phyloP scores from a whole-genome alignment of 1,140 invertebrate species.

The Pararge aegeria region DNA sequence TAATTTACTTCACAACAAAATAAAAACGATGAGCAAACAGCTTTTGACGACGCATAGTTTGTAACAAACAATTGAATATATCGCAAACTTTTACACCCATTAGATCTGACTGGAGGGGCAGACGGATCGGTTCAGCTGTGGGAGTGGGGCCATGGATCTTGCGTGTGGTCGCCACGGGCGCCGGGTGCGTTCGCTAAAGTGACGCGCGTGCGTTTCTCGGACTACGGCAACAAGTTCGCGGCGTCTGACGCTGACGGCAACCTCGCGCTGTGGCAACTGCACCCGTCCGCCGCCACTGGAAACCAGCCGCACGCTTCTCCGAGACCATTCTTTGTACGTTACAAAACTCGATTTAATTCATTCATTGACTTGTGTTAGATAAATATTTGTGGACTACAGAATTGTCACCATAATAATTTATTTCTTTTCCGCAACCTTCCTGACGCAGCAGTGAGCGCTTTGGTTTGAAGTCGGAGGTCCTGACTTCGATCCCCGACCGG shows the following conservation, averaged over 20 bases:
- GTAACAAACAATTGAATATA: too few species aligned
- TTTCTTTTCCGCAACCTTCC: too few species aligned
- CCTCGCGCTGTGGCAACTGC: slow-evolving; percentile 96
- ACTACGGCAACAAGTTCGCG: slow-evolving; percentile 99
- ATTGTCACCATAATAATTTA: too few species aligned
- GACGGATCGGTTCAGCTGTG: slow-evolving; percentile 98
- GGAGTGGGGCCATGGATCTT: slow-evolving; percentile 97
- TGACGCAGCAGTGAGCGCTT: too few species aligned
- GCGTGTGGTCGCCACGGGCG: slow-evolving; percentile 93
- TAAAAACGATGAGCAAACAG: too few species aligned
- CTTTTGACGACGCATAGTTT: too few species aligned
- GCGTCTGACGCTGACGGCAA: slow-evolving; percentile 96
- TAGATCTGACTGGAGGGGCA: slow-evolving; percentile 96
- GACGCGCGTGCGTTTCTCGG: slow-evolving; percentile 95
- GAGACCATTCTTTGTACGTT: slow-evolving; percentile 96
- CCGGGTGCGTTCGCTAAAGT: slow-evolving; percentile 96
- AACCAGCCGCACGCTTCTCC: slow-evolving; percentile 81
- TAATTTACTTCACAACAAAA: too few species aligned
- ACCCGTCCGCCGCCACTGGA: slow-evolving; percentile 81
- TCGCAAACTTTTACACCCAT: background rate
- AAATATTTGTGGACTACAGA: too few species aligned
- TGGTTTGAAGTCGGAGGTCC: too few species aligned
- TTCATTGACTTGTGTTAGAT: too few species aligned
- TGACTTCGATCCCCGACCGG: too few species aligned
- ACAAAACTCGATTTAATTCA: background rate